Percentiles rank a stretch among this genome's conserved stretches.
These are phyloP conservation scores for Lepus americanus DNA, from an alignment of 2,113 vertebrate genomes.

Conservation along the genomic window DNA sequence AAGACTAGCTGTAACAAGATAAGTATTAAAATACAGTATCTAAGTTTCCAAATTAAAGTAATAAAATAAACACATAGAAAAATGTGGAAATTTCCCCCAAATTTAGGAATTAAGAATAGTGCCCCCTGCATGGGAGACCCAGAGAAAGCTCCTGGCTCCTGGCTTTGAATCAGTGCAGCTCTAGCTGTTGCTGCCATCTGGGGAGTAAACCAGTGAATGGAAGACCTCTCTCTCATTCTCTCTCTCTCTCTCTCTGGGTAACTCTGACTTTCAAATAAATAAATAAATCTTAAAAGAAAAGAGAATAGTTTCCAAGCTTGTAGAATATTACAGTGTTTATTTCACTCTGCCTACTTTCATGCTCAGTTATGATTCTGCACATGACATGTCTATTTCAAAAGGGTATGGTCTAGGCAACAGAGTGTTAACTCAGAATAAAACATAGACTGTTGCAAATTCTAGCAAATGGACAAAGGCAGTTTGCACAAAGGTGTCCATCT, in stretches of 20 bases:
- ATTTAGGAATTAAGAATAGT: background rate
- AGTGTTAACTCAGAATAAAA: background rate
- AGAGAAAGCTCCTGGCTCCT: too few relatives aligned
- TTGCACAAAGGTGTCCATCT: background rate
- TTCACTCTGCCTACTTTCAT: background rate
- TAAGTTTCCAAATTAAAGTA: constrained; percentile 19
- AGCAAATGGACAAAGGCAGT: background rate
- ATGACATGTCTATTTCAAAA: constrained; percentile 20
- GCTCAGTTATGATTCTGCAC: background rate
- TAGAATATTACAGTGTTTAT: background rate
- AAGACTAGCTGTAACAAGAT: background rate
- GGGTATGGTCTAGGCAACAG: background rate
- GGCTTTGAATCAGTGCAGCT: too few relatives aligned
- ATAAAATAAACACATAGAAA: background rate
- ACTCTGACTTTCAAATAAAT: too few relatives aligned
- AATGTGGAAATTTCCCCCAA: background rate
- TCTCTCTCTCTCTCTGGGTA: too few relatives aligned
- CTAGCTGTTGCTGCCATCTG: too few relatives aligned
- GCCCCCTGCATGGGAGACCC: too few relatives aligned
- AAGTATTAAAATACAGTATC: background rate
- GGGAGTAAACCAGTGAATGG: too few relatives aligned
- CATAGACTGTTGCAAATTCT: constrained; percentile 14
- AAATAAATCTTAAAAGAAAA: too few relatives aligned
- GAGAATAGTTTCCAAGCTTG: too few relatives aligned
- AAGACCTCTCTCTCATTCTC: too few relatives aligned